Base-by-base conservation (phyloP, 2,113 vertebrate species). In the Catharus minimus region DNA sequence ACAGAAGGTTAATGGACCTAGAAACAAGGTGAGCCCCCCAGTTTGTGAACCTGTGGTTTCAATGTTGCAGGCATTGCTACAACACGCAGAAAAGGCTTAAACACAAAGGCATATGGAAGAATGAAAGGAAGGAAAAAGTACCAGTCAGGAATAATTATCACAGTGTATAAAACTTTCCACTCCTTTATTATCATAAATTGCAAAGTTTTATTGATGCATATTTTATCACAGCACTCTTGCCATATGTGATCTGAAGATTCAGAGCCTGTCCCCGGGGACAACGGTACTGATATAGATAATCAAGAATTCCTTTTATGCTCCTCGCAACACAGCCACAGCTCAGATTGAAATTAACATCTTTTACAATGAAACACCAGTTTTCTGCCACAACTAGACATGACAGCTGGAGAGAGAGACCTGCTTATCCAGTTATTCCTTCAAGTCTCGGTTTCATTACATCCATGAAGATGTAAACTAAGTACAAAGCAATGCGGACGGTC, bases 181-280 rank as follows among this genome's bases (percentile, higher is more conserved):
- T 94, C 94, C 93, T 96, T 97, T 97, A 95, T 97, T 95, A 97
- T 96, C 90, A 96, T 97, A 97, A 97, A 96, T 93, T 86, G 82
- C 79, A 83, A 96, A 87, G 89, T 93, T 96, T 96, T 96, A 95
- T 88, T 96, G 96, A 98, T 98, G 95, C 97, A 96, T 98, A 97
- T 98, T 98, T 98, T 97, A 98, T 97, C 97, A 97, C 93, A 97
- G 90, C 86, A 68, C 92, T 97, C 94, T 95, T 95, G 96, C 97
- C 97, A 97, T 97, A 96, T 96, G 97, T 97, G 96, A 97, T 97
- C 97, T 96, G 94, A 97, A 96, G 97, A 97, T 95, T 97, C 96
- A 50, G 76, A 95, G 88, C 27, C n/a, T 92, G 53, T 97, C 97
- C 95, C 94, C 0, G 3, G 96, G 96, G 97, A 96, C 92, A 89